Conservation (phyloP, 2,797 vertebrate genomes). For the Capromys pilorides region DNA sequence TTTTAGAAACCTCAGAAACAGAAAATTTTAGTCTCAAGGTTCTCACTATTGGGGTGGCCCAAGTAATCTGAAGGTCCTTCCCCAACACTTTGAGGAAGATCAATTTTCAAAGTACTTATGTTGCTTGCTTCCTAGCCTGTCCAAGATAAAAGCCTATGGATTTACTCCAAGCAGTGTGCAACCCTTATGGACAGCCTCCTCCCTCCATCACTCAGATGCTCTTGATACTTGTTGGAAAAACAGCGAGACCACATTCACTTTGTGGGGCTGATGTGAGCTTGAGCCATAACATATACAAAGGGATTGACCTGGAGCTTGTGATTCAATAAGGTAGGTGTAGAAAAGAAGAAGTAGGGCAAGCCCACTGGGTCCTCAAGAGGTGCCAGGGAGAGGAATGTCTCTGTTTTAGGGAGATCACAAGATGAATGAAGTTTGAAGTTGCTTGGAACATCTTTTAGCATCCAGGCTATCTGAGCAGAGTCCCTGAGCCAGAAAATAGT, state of each 20-base stretch:
- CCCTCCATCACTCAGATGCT: neutral
- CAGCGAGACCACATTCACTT: neutral
- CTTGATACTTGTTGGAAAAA: neutral
- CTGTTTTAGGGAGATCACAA: neutral
- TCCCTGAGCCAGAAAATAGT: neutral
- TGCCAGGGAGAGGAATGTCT: neutral
- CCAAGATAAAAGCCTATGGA: neutral
- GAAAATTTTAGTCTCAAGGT: neutral
- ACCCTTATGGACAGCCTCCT: neutral
- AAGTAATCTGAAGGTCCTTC: neutral
- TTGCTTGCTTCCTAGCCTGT: neutral
- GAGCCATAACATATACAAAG: neutral
- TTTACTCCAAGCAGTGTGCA: neutral
- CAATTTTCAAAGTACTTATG: neutral
- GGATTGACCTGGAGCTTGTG: neutral
- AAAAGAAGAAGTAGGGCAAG: neutral
- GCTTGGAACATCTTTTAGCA: neutral
- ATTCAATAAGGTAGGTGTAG: neutral
- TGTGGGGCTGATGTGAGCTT: neutral
- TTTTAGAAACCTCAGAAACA: neutral
- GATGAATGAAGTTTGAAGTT: neutral
- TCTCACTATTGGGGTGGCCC: neutral
- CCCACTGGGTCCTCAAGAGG: neutral
- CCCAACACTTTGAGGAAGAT: neutral
- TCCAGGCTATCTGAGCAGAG: neutral